A percentile compares a stretch with the other conserved stretches of the same genome.
Evolutionary conservation across 2,888 invertebrate genomes (phyloP).

Genomic region (Glyphotaelius pellucidus): DNA sequence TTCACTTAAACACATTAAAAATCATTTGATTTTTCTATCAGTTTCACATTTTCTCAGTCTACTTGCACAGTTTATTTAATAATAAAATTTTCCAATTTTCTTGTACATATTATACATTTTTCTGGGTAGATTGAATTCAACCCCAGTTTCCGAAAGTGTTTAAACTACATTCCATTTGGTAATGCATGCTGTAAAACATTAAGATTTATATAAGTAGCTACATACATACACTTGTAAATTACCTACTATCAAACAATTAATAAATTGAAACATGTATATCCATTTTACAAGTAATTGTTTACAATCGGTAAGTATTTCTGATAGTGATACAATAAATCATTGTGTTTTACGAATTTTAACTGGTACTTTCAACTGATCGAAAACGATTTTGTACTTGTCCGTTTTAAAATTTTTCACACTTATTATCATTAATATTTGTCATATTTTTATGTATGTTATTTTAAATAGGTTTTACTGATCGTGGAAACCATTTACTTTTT

Average conservation of each 20-base stretch:
- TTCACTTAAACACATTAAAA: not conserved
- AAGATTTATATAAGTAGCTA: not conserved
- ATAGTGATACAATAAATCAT: not conserved
- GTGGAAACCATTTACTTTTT: no score
- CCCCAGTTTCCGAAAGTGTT: not conserved
- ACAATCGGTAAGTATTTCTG: no score
- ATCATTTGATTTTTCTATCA: not conserved
- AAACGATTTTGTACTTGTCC: not conserved
- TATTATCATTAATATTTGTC: not conserved
- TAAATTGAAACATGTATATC: not conserved
- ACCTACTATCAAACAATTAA: not conserved
- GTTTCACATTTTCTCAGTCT: not conserved
- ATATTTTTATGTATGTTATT: not conserved
- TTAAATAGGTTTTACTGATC: not conserved
- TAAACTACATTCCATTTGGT: not conserved
- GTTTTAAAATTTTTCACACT: not conserved
- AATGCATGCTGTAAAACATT: not conserved
- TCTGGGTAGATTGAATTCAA: not conserved
- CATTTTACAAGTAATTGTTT: not conserved
- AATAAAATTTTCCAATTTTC: not conserved
- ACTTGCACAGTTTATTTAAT: not conserved
- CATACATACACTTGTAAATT: not conserved
- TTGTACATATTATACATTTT: not conserved
- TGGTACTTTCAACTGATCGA: not conserved
- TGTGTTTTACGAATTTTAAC: not conserved